Evolutionary conservation across 2,113 vertebrate genomes (phyloP), one percentile per base, ranked within the genome.

Genomic region (Balaeniceps rex): DNA sequence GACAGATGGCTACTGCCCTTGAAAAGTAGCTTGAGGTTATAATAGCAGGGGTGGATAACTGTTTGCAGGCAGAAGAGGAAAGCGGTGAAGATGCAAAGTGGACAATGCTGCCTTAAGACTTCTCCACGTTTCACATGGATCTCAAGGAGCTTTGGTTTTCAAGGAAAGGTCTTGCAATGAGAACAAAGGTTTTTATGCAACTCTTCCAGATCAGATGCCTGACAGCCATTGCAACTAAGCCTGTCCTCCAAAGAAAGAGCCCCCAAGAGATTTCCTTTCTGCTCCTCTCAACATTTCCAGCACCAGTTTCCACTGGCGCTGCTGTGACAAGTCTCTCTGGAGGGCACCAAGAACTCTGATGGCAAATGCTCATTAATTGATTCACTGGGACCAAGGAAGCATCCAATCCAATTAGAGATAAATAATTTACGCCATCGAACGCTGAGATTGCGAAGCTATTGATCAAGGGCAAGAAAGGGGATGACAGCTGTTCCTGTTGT

Each of bases 311-410:
- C 26, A 6, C 55, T 7, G 28, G 22, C 66, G 51, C 23, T 60
- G 36, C 36, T 87, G 82, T 82, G 78, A 85, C 88, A 82, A 76
- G 46, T 1, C 68, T 89, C 96, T 94, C 89, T 22, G 70, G 91
- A 92, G 85, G 51, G 23, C 51, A 46, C 52, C 72, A 29, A 79
- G 44, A 71, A 31, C 33, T 74, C 57, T 78, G 80, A 36, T 95
- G 91, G 92, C 83, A 94, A 94, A 96, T 77, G 36, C 64, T 85
- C 74, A 94, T 97, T 84, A 87, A 98, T 98, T 95, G 96, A 98
- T 97, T 97, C 46, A 14, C 31, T 12, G 13, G 66, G 34, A 69
- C 42, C 34, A 33, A 55, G 66, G 91, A 92, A 74, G 84, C 83
- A 79, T 64, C 83, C 12, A 23, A 10, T 86, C 76, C 87, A 87